Evolutionary conservation across 1,140 invertebrate genomes (phyloP), one percentile per base, ranked within the genome.

Genomic region (Choristoneura fumiferana): DNA sequence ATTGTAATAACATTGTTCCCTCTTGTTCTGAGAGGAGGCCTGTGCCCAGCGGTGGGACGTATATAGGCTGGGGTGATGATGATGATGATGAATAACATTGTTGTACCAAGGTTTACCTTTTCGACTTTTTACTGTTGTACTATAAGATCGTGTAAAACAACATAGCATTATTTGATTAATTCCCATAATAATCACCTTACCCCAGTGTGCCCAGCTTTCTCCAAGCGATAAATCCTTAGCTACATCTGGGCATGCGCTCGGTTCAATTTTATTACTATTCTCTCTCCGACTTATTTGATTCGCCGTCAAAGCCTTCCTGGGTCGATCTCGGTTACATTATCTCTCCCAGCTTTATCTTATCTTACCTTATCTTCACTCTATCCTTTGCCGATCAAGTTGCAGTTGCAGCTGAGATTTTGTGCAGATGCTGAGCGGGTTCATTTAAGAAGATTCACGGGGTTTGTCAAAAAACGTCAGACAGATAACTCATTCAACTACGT

Each of bases 251-350:
- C 81, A 76, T 76, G 70, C 72, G 76, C 76, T 81, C 76, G 65
- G 83, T 84, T 87, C 84, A 84, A 87, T 87, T 87, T 87, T 87
- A 87, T 87, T 87, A 87, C 84, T 78, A 85, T 87, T 87, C 82
- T 78, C 66, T 62, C 62, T 71, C 69, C 69, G 75, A 85, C 82
- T 87, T 85, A 87, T 85, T 87, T 83, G 82, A 84, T 87, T 82
- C 82, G 63, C 69, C 81, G 84, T 85, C 84, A 87, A 85, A 87
- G 84, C 79, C 74, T 58, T 56, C 64, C 67, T 70, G 58, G 67
- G n/a, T n/a, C 63, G 72, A 75, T 73, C 43, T 62, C 62, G 80
- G 80, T 78, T 81, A 81, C 84, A 84, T 85, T 87, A 87, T 84
- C 75, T 61, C 57, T 62, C 60, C 43, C 40, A 17, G 14, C 40